Evolutionary conservation across 2,888 invertebrate species (phyloP).

Genomic region (Leptopilina drosophilae): DNA sequence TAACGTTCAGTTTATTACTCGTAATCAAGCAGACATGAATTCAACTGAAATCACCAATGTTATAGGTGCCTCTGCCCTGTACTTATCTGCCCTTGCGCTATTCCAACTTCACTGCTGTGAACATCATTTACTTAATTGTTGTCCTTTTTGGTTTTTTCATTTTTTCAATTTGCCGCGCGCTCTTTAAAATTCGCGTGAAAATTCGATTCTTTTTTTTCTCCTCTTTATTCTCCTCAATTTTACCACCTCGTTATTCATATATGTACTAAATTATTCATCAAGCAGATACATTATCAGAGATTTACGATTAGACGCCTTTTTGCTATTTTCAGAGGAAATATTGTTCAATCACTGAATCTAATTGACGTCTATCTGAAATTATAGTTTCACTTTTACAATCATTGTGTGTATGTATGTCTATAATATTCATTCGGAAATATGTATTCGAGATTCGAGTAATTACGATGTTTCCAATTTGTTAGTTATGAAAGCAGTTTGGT

Average conservation of each 20-base stretch:
- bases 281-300: not conserved
- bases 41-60: slow-evolving; percentile 75
- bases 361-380: not conserved
- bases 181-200: slow-evolving; percentile 2
- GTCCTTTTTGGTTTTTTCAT: slow-evolving; percentile 13
- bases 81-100: slow-evolving; percentile 67
- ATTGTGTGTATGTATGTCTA: too few relatives aligned
- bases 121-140: slow-evolving; percentile 31
- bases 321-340: not conserved
- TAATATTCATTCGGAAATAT: too few relatives aligned
- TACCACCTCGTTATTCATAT: not conserved
- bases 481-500: too few relatives aligned
- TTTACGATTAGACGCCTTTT: not conserved
- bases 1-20: slow-evolving; percentile 76
- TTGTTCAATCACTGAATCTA: slow-evolving; percentile 3
- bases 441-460: too few relatives aligned
- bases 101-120: slow-evolving; percentile 47
- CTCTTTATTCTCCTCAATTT: not conserved
- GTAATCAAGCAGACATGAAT: slow-evolving; percentile 77
- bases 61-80: slow-evolving; percentile 67
- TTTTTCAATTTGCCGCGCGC: slow-evolving; percentile 43
- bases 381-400: not conserved
- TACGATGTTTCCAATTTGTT: too few relatives aligned
- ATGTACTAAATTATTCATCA: not conserved
- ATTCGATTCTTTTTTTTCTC: not conserved